These are phyloP conservation scores for Oreortyx pictus DNA, from an alignment of 2,797 vertebrate species.

Conservation along the genomic window DNA sequence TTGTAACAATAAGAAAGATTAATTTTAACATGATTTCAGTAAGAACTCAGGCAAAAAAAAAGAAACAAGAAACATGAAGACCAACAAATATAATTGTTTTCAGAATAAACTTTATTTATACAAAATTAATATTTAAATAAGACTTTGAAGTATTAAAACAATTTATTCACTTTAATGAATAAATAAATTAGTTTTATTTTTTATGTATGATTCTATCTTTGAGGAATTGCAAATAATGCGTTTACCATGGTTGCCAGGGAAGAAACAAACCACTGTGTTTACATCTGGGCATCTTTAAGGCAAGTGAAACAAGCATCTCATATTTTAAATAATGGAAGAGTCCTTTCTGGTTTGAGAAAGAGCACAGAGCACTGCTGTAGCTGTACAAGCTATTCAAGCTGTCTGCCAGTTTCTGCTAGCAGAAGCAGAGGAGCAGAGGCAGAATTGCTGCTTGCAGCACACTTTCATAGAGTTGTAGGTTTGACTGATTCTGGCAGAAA, in stretches of 20 bases:
- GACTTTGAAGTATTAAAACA: conserved; percentile 79
- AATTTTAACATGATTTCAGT: conserved; percentile 79
- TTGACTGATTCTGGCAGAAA: conserved; percentile 17
- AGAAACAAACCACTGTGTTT: conserved; percentile 5
- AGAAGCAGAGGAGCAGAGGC: neutral
- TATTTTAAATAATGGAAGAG: conserved; percentile 41
- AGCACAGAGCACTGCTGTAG: neutral
- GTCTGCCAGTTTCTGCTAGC: neutral
- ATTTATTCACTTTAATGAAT: conserved; percentile 80
- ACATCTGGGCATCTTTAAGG: conserved; percentile 53
- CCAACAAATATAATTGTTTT: conserved; percentile 79
- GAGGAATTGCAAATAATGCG: conserved; percentile 70
- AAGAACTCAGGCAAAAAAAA: conserved; percentile 83
- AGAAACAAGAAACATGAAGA: conserved; percentile 57
- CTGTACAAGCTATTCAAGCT: neutral
- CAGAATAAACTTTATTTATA: conserved; percentile 82
- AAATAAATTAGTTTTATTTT: conserved; percentile 84
- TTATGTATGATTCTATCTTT: conserved; percentile 80
- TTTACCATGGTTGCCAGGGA: conserved; percentile 47
- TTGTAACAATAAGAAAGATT: conserved; percentile 76
- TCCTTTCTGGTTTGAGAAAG: conserved; percentile 14
- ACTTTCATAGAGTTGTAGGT: neutral
- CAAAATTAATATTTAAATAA: conserved; percentile 80
- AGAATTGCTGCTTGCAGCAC: neutral
- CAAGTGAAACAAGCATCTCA: conserved; percentile 52